phyloP scores from a whole-genome alignment of 2,888 invertebrate species.

The Tachystola acroxantha region DNA sequence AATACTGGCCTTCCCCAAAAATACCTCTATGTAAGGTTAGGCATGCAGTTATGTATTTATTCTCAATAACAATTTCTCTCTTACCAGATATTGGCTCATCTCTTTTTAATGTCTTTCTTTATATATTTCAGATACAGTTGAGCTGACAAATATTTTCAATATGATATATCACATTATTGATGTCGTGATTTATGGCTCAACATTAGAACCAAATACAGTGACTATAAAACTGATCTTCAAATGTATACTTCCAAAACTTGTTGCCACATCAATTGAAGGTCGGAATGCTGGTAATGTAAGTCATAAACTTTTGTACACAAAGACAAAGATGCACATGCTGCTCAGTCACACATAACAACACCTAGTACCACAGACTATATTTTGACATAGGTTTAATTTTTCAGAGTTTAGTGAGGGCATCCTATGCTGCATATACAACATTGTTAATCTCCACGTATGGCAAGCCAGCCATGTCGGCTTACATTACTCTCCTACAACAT shows the following conservation, averaged over 20 bases:
- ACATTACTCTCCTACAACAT: constrained; percentile 52
- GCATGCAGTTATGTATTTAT: no score
- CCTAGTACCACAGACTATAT: no score
- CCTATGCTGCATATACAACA: constrained; percentile 65
- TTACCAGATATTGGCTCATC: no score
- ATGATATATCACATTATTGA: constrained; percentile 60
- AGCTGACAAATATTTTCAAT: constrained; percentile 41
- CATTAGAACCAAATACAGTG: constrained; percentile 34
- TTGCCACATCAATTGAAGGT: constrained; percentile 47
- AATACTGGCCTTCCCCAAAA: no score
- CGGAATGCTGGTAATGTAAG: constrained; percentile 56
- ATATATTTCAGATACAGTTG: constrained; percentile 60
- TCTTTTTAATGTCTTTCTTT: no score
- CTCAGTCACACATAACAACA: no score
- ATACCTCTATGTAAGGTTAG: no score
- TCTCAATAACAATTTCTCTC: no score
- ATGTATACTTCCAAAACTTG: constrained; percentile 56
- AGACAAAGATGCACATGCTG: no score
- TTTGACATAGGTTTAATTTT: no score
- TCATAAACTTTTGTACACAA: no score
- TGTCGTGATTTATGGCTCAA: constrained; percentile 37
- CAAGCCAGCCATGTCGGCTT: constrained; percentile 47
- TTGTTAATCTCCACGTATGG: constrained; percentile 53
- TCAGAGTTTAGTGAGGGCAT: constrained; percentile 53
- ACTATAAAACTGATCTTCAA: constrained; percentile 56